phyloP scores from a whole-genome alignment of 37 sponge, comb jelly and placozoan genomes.

The Amphimedon queenslandica region DNA sequence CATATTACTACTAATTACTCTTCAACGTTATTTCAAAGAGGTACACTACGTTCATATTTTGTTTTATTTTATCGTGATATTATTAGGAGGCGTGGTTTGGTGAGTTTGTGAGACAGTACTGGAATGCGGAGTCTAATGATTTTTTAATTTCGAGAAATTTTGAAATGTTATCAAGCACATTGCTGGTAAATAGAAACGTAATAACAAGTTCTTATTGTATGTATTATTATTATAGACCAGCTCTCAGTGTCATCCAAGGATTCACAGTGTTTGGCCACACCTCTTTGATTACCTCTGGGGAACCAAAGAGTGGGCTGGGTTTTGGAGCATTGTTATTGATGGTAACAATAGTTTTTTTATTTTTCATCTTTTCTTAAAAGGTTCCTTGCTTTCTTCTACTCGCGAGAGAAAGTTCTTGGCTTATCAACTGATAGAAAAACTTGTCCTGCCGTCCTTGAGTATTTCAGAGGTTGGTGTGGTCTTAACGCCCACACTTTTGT shows the following conservation, averaged over 20 bases:
- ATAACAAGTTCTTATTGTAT: too few species aligned
- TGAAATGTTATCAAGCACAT: constrained; percentile 1
- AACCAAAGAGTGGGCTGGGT: constrained; percentile 9
- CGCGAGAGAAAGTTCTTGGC: constrained; percentile 38
- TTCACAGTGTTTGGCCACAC: constrained; percentile 52
- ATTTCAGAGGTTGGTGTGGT: constrained; percentile 43
- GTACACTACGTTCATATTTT: not conserved
- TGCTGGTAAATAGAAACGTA: not conserved
- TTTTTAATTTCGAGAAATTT: not conserved
- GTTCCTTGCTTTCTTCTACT: constrained; percentile 21
- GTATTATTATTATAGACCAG: constrained; percentile 38
- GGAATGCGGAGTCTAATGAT: not conserved
- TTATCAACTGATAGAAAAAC: constrained; percentile 28
- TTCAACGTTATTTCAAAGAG: constrained; percentile 2
- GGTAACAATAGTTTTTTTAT: constrained; percentile 21
- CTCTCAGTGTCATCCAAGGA: constrained; percentile 28
- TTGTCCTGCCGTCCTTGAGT: constrained; percentile 35
- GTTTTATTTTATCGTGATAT: not conserved
- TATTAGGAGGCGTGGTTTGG: too few species aligned
- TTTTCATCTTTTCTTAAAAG: constrained; percentile 7
- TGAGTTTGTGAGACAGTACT: not conserved
- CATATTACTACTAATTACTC: constrained; percentile 22
- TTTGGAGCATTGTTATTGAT: constrained; percentile 58
- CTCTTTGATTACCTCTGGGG: constrained; percentile 18
- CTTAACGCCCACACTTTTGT: constrained; percentile 39